Percentiles rank a stretch among this genome's conserved stretches.
These are phyloP conservation scores for Amblyraja radiata DNA, from an alignment of 2,797 vertebrate genomes.

Conservation along the genomic window DNA sequence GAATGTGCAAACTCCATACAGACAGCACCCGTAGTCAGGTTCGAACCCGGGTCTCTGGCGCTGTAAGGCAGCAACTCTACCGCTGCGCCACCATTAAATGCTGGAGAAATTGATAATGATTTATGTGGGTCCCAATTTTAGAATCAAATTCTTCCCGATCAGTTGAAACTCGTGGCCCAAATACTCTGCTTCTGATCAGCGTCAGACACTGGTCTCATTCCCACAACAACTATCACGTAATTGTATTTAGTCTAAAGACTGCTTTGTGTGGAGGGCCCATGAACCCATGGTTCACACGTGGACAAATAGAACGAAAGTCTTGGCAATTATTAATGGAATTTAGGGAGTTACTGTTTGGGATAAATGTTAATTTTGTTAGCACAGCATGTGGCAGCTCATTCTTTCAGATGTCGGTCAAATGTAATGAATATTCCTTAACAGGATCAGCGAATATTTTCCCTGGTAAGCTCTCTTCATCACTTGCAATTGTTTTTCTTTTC, in stretches of 20 bases:
- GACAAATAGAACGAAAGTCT: conserved; percentile 5
- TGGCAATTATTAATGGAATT: conserved; percentile 24
- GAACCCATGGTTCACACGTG: neutral
- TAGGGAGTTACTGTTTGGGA: conserved; percentile 22
- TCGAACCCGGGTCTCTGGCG: too few relatives aligned
- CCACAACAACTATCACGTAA: neutral
- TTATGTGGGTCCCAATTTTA: neutral
- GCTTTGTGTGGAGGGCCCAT: neutral
- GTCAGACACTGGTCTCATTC: neutral
- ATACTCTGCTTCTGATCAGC: neutral
- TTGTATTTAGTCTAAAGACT: neutral
- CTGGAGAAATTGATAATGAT: neutral
- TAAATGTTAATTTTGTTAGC: neutral
- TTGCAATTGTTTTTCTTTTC: neutral
- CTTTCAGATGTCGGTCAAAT: conserved; percentile 8
- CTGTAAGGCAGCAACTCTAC: too few relatives aligned
- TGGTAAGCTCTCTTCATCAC: neutral
- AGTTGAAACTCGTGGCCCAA: neutral
- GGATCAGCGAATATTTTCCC: neutral
- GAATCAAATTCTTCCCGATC: neutral
- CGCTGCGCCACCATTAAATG: too few relatives aligned
- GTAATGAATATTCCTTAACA: neutral
- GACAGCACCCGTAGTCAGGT: too few relatives aligned
- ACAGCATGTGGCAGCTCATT: neutral
- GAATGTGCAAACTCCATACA: too few relatives aligned